A percentile compares a stretch with the other conserved stretches of the same genome.
Conservation (phyloP, 2,797 vertebrate species). For the Ataeniobius toweri region DNA sequence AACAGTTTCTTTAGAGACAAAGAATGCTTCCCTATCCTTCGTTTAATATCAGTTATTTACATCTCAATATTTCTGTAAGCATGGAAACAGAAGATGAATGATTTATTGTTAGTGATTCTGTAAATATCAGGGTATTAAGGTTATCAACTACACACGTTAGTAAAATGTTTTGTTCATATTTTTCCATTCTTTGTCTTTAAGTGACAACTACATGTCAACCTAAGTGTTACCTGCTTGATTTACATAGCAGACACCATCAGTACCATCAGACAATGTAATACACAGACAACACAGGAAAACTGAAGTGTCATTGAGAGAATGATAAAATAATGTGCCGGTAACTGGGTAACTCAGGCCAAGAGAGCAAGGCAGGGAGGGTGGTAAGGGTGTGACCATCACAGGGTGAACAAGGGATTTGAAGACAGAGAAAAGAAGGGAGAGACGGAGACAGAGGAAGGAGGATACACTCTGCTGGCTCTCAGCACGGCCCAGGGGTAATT, state of each 20-base stretch:
- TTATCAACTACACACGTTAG: not conserved
- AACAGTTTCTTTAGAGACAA: not conserved
- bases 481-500: constrained; percentile 79
- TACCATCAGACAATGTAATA: constrained; percentile 12
- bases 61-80: not conserved
- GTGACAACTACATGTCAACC: not conserved
- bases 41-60: not conserved
- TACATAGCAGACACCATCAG: not conserved
- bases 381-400: constrained; percentile 44
- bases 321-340: constrained; percentile 46
- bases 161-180: not conserved
- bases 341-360: constrained; percentile 36
- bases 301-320: constrained; percentile 35
- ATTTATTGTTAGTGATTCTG: not conserved
- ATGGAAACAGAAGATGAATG: not conserved
- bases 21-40: not conserved
- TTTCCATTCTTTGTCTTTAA: not conserved
- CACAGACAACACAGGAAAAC: not conserved
- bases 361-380: constrained; percentile 21
- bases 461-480: constrained; percentile 77
- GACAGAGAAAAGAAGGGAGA: constrained; percentile 47
- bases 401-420: constrained; percentile 62
- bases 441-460: constrained; percentile 62
- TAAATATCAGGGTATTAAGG: not conserved
- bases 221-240: not conserved